phyloP scores from a whole-genome alignment of 2,113 vertebrate species.

The Pseudolaguvia tuberculata region DNA sequence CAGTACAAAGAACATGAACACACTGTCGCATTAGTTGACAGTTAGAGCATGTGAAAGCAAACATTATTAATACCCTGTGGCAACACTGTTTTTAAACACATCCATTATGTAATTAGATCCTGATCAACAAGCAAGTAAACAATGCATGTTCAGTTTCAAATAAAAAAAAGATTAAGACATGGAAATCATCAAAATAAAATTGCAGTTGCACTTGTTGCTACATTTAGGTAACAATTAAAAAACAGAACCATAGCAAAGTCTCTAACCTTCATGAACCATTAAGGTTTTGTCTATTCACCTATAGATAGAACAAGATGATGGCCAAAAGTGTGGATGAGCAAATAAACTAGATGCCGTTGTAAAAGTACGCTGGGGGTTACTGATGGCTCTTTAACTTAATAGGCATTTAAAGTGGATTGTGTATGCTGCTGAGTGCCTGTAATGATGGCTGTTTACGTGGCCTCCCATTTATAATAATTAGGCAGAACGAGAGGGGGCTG shows the following conservation, averaged over 20 bases:
- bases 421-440: conserved; percentile 77
- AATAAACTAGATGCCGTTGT: conserved; percentile 57
- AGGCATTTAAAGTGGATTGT: conserved; percentile 80
- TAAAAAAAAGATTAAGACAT: not conserved
- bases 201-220: not conserved
- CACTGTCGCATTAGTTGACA: conserved; percentile 41
- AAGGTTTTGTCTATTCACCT: not conserved
- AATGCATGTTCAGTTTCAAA: conserved; percentile 37
- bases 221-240: conserved; percentile 1
- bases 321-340: conserved; percentile 66
- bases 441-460: conserved; percentile 80
- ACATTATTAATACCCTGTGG: not conserved
- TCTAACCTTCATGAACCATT: conserved; percentile 8
- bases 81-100: conserved; percentile 7
- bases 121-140: conserved; percentile 28
- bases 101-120: conserved; percentile 23
- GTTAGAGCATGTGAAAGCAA: conserved; percentile 22
- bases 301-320: conserved; percentile 58
- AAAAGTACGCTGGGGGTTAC: conserved; percentile 71
- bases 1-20: conserved; percentile 65
- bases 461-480: conserved; percentile 97
- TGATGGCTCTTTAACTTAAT: conserved; percentile 77
- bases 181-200: not conserved
- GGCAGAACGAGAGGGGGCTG: conserved; percentile 83
- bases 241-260: not conserved